These are phyloP conservation scores for Drosophila mayri DNA, from an alignment of 1,140 invertebrate species.

Conservation along the genomic window DNA sequence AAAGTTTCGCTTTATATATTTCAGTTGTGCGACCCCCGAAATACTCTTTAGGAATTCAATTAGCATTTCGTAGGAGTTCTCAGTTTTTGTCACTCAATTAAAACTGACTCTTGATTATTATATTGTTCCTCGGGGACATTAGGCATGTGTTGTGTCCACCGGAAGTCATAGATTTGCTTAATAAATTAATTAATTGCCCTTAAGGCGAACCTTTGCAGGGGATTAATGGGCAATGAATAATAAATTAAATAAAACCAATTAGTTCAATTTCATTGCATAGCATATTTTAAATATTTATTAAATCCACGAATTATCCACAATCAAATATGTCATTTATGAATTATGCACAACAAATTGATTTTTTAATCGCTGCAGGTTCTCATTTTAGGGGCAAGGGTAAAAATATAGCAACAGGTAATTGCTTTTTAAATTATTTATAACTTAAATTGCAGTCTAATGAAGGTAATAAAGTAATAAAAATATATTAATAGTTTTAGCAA, in stretches of 20 bases:
- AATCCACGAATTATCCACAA: neutral
- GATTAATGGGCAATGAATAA: neutral
- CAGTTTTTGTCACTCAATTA: neutral
- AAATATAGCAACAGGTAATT: neutral
- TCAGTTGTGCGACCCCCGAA: neutral
- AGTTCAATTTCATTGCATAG: neutral
- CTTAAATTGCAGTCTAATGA: neutral
- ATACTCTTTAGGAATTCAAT: constrained; percentile 21
- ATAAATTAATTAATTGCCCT: constrained; percentile 3
- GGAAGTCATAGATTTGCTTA: neutral
- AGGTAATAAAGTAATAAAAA: neutral
- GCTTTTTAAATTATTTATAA: neutral
- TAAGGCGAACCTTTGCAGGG: neutral
- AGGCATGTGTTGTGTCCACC: neutral
- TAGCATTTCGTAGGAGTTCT: neutral
- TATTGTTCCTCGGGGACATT: constrained; percentile 1
- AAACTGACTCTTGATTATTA: neutral
- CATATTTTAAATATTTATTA: constrained; percentile 15
- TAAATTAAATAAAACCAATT: constrained; percentile 3
- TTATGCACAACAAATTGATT: constrained; percentile 7
- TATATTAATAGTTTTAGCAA: neutral
- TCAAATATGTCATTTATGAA: neutral
- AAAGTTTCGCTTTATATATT: constrained; percentile 24
- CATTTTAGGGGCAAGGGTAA: neutral
- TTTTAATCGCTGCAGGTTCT: neutral